A percentile compares a stretch with the other conserved stretches of the same genome.
Evolutionary conservation across 2,888 invertebrate species (phyloP).

Genomic region (Nebria brevicollis): DNA sequence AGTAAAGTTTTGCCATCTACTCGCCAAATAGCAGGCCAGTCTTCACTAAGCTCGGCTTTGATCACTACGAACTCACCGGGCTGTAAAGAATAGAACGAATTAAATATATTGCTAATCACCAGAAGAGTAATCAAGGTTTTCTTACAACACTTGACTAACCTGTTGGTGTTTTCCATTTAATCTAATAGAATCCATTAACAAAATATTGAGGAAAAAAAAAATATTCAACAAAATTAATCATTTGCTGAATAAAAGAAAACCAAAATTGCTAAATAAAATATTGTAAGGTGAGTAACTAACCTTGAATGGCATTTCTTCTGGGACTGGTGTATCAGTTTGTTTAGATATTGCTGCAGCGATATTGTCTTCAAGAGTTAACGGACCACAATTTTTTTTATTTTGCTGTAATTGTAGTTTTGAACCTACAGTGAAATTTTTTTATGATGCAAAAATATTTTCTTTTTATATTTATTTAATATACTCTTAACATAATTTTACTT

Average conservation of each 20-base stretch:
- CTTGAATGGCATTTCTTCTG: conserved; percentile 72
- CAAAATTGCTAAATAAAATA: background rate
- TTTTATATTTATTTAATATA: too few relatives aligned
- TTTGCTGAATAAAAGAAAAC: background rate
- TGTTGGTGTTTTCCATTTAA: conserved; percentile 57
- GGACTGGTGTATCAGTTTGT: conserved; percentile 59
- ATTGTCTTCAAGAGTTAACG: conserved; percentile 61
- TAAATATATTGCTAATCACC: conserved; percentile 15
- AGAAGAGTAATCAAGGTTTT: background rate
- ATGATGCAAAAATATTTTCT: too few relatives aligned
- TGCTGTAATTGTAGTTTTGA: conserved; percentile 33
- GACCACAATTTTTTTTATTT: conserved; percentile 50
- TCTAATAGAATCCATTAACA: conserved; percentile 51
- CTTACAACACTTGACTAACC: conserved; percentile 49
- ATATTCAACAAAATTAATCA: background rate
- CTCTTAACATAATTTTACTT: too few relatives aligned
- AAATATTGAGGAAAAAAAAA: conserved; percentile 42
- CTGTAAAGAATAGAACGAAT: conserved; percentile 65
- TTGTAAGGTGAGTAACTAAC: conserved; percentile 56
- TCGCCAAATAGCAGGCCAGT: conserved; percentile 91
- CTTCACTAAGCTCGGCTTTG: conserved; percentile 81
- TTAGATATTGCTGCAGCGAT: conserved; percentile 65
- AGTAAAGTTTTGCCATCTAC: conserved; percentile 86
- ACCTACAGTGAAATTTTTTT: conserved; percentile 12
- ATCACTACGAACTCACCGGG: conserved; percentile 89